These are phyloP conservation scores for Synanthedon vespiformis DNA, from an alignment of 2,888 invertebrate genomes.

Conservation along the genomic window DNA sequence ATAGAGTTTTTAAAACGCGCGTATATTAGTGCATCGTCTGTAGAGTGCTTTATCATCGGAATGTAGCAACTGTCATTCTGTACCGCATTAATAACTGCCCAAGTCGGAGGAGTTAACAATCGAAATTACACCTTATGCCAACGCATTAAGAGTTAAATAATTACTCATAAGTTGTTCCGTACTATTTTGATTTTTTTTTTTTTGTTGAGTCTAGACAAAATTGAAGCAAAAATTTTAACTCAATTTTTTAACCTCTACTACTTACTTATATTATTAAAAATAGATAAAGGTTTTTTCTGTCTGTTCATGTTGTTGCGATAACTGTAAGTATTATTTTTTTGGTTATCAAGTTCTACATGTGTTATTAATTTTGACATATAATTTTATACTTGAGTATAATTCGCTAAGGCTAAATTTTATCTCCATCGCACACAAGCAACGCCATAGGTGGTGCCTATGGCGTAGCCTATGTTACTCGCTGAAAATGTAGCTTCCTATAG, in stretches of 20 bases:
- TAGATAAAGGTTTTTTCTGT: neutral
- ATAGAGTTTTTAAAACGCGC: no score
- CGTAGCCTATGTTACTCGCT: no score
- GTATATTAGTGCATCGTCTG: no score
- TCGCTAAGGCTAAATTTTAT: no score
- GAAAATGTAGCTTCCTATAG: no score
- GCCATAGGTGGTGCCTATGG: no score
- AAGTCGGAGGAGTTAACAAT: neutral
- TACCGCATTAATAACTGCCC: neutral
- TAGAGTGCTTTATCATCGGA: neutral
- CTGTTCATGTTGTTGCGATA: neutral
- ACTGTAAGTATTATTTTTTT: neutral
- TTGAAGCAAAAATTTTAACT: neutral
- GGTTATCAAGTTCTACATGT: no score
- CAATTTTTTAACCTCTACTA: neutral
- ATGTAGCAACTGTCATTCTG: conserved; percentile 2
- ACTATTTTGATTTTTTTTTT: neutral
- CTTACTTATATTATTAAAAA: neutral
- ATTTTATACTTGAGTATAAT: no score
- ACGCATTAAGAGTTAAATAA: neutral
- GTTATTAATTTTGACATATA: no score
- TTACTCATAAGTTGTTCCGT: neutral
- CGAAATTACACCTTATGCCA: neutral
- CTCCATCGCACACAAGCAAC: no score
- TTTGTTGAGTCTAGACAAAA: neutral